These are phyloP conservation scores for Bombus affinis DNA, from an alignment of 1,140 invertebrate species.

Conservation along the genomic window DNA sequence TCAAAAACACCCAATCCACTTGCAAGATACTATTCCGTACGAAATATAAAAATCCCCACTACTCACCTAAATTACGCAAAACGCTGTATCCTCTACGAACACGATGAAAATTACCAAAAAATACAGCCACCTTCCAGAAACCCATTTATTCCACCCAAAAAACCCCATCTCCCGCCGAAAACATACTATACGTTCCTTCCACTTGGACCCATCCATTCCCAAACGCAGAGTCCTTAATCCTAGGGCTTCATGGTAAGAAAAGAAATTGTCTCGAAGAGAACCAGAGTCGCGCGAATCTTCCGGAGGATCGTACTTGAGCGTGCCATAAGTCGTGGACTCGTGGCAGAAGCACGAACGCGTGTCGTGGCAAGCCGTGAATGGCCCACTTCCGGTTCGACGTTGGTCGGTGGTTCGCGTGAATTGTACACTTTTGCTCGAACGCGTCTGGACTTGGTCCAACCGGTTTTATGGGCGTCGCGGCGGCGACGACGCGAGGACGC, in stretches of 20 bases:
- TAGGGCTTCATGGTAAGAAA: not conserved
- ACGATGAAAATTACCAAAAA: too few relatives aligned
- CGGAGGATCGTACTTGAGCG: not conserved
- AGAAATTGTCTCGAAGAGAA: not conserved
- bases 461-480: constrained; percentile 59
- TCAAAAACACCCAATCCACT: too few relatives aligned
- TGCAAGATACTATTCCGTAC: too few relatives aligned
- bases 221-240: not conserved
- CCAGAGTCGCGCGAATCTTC: not conserved
- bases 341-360: constrained; percentile 14
- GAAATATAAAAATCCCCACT: too few relatives aligned
- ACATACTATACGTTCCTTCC: not conserved
- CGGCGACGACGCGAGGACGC: constrained; percentile 47
- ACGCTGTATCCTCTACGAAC: too few relatives aligned
- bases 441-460: constrained; percentile 68
- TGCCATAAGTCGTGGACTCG: constrained; percentile 16
- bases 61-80: too few relatives aligned
- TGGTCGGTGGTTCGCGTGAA: constrained; percentile 44
- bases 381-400: constrained; percentile 54
- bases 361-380: constrained; percentile 35
- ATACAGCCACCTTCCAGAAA: not conserved
- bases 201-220: not conserved
- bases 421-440: constrained; percentile 39
- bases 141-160: not conserved
- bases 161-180: not conserved